These are phyloP conservation scores for Eclectus roratus DNA, from an alignment of 2,113 vertebrate genomes.

Conservation along the genomic window DNA sequence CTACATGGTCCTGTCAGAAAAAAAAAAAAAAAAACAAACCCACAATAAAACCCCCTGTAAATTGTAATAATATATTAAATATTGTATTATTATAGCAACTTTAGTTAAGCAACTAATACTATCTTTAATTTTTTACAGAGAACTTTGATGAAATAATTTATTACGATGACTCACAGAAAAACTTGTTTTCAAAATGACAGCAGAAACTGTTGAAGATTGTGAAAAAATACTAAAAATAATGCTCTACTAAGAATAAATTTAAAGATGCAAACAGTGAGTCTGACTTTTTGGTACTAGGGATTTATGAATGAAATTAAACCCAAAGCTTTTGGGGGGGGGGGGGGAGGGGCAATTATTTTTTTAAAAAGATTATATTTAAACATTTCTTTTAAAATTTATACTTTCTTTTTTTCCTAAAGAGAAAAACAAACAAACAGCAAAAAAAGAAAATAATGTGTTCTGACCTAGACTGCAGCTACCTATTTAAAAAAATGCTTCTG, in stretches of 20 bases:
- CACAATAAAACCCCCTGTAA: background rate
- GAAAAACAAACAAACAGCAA: background rate
- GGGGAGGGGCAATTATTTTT: background rate
- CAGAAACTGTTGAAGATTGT: constrained; percentile 47
- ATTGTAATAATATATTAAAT: constrained; percentile 59
- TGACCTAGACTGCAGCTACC: background rate
- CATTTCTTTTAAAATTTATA: background rate
- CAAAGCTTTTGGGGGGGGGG: background rate
- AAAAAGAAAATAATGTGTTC: background rate
- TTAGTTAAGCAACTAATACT: constrained; percentile 54
- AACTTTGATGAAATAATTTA: constrained; percentile 60
- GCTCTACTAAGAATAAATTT: constrained; percentile 54
- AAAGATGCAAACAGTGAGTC: constrained; percentile 53
- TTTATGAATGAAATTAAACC: background rate
- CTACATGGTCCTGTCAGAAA: constrained; percentile 12
- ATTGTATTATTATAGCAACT: constrained; percentile 54
- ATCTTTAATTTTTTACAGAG: constrained; percentile 65
- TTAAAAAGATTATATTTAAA: background rate
- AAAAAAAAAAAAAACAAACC: background rate
- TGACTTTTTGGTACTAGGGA: constrained; percentile 21
- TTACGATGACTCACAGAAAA: constrained; percentile 62
- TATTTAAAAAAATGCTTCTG: background rate
- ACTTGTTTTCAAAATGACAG: constrained; percentile 58
- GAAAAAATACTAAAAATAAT: constrained; percentile 50
- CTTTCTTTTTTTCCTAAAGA: background rate